phyloP scores from a whole-genome alignment of 2,888 invertebrate genomes.

The Eupithecia exiguata region DNA sequence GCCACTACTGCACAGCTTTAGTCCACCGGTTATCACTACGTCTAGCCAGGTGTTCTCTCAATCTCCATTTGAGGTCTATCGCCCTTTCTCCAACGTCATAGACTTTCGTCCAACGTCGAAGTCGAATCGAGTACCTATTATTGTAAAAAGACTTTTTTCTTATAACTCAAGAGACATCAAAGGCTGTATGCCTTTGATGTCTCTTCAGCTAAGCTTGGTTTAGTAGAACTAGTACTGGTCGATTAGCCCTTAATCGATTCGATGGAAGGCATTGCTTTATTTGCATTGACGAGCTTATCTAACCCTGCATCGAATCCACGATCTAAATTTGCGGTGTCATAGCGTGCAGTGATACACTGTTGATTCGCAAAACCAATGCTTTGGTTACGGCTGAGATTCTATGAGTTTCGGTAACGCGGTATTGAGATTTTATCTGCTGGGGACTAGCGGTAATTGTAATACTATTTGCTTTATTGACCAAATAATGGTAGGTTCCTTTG shows the following conservation, averaged over 20 bases:
- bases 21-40: no score
- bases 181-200: background rate
- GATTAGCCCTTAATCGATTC: conserved; percentile 17
- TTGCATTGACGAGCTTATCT: conserved; percentile 42
- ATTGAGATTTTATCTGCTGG: conserved; percentile 29
- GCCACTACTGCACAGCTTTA: no score
- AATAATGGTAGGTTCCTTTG: no score
- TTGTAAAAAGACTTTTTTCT: background rate
- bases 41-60: no score
- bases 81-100: no score
- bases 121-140: no score
- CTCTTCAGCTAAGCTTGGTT: background rate
- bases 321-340: conserved; percentile 39
- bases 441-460: background rate
- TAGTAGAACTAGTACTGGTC: background rate
- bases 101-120: no score
- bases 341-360: conserved; percentile 35
- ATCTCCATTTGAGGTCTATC: no score
- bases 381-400: conserved; percentile 45
- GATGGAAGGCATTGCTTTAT: conserved; percentile 17
- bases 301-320: conserved; percentile 39
- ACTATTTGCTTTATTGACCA: background rate
- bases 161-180: background rate
- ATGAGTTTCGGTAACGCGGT: background rate
- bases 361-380: conserved; percentile 67